Evolutionary conservation across 1,140 invertebrate genomes (phyloP).

Genomic region (Vollenhovia emeryi): DNA sequence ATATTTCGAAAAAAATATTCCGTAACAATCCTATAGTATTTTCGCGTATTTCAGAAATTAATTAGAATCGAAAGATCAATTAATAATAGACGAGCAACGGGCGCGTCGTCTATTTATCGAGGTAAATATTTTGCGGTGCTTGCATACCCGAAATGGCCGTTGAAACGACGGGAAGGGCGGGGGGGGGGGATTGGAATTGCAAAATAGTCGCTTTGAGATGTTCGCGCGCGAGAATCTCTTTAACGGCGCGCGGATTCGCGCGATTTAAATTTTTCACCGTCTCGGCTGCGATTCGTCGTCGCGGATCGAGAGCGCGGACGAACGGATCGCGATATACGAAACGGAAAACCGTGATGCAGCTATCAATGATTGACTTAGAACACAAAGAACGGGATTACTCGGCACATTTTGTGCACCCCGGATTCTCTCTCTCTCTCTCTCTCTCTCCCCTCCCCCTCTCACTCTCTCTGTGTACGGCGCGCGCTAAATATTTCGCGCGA

Average conservation of each 20-base stretch:
- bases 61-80: not conserved
- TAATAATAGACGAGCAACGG: not conserved
- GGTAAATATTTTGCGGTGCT: not conserved
- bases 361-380: not conserved
- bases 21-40: not conserved
- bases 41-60: slow-evolving; percentile 3
- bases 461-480: not conserved
- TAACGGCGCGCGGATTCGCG: not conserved
- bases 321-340: not conserved
- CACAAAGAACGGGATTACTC: not conserved
- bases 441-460: too few species aligned
- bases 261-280: not conserved
- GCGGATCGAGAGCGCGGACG: not conserved
- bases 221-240: not conserved
- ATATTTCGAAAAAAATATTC: not conserved
- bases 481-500: not conserved
- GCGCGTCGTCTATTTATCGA: not conserved
- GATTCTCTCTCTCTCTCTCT: too few species aligned
- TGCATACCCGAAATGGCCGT: not conserved
- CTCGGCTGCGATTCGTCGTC: not conserved
- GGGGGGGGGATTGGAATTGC: not conserved
- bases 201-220: not conserved
- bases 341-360: not conserved
- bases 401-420: too few species aligned
- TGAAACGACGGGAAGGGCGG: too few species aligned